Evolutionary conservation across 2,797 vertebrate species (phyloP).

Genomic region (Lepilemur septentrionalis): DNA sequence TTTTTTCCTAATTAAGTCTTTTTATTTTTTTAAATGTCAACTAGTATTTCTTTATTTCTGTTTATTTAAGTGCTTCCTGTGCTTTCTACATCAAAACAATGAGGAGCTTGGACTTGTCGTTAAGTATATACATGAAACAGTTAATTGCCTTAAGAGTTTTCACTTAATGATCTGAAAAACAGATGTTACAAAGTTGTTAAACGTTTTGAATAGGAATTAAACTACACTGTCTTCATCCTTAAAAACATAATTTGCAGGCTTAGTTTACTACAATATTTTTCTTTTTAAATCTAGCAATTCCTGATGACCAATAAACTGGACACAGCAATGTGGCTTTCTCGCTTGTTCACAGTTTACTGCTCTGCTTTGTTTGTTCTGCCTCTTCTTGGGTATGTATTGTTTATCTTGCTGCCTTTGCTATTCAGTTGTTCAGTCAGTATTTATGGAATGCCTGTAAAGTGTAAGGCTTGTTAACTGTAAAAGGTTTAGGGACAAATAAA

Average conservation of each 20-base stretch:
- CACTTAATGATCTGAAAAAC: constrained; percentile 3
- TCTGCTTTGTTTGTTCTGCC: constrained; percentile 98
- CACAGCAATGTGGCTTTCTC: constrained; percentile 98
- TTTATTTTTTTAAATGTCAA: background rate
- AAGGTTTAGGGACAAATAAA: background rate
- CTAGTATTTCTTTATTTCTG: background rate
- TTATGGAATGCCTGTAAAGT: background rate
- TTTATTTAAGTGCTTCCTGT: background rate
- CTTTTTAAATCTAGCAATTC: constrained; percentile 91
- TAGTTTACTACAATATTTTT: constrained; percentile 11
- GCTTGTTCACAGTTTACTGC: constrained; percentile 97
- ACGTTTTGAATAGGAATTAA: constrained; percentile 1
- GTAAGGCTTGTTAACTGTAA: background rate
- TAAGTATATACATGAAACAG: background rate
- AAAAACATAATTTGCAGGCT: constrained; percentile 6
- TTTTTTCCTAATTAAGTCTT: background rate
- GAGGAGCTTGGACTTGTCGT: background rate
- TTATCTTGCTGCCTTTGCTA: background rate
- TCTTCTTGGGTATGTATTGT: constrained; percentile 93
- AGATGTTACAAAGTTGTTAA: background rate
- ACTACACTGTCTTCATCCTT: background rate
- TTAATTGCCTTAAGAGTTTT: background rate
- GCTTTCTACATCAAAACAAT: background rate
- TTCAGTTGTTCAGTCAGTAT: background rate
- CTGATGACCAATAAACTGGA: constrained; percentile 97